phyloP scores from a whole-genome alignment of 1,140 invertebrate genomes.

The Phthorimaea operculella region DNA sequence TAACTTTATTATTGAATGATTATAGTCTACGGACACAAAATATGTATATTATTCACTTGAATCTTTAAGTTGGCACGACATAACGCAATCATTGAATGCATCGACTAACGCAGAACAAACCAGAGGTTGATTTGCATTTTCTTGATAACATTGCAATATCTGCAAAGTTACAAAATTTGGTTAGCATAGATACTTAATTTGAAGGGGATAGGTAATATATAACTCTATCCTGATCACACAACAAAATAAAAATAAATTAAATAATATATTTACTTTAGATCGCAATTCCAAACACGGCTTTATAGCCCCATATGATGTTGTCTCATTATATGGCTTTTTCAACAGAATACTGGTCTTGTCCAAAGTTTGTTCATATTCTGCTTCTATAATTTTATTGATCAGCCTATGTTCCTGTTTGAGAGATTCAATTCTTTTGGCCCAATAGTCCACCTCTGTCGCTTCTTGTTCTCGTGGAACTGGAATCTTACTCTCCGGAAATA shows the following conservation, averaged over 20 bases:
- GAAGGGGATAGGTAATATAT: too few relatives aligned
- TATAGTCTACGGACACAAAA: too few relatives aligned
- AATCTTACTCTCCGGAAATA: slow-evolving; percentile 28
- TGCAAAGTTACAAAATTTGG: slow-evolving; percentile 22
- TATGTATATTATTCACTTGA: not conserved
- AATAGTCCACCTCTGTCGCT: slow-evolving; percentile 37
- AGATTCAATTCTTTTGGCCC: slow-evolving; percentile 45
- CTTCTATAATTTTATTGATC: slow-evolving; percentile 53
- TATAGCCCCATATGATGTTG: slow-evolving; percentile 43
- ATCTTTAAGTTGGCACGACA: not conserved
- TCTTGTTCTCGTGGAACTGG: slow-evolving; percentile 24
- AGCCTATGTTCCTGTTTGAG: slow-evolving; percentile 49
- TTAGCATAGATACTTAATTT: too few relatives aligned
- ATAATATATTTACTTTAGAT: slow-evolving; percentile 23
- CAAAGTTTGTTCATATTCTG: slow-evolving; percentile 47
- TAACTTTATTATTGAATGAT: too few relatives aligned
- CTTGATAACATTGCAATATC: slow-evolving; percentile 57
- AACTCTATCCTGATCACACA: too few relatives aligned
- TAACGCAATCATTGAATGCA: slow-evolving; percentile 48
- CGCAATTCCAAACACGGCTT: slow-evolving; percentile 50
- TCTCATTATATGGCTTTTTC: slow-evolving; percentile 27
- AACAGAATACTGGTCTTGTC: slow-evolving; percentile 35
- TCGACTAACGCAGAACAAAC: slow-evolving; percentile 44
- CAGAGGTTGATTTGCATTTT: slow-evolving; percentile 50
- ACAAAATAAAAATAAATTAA: not conserved